Evolutionary conservation across 2,888 invertebrate species (phyloP).

Genomic region (Priocnemis perturbator): DNA sequence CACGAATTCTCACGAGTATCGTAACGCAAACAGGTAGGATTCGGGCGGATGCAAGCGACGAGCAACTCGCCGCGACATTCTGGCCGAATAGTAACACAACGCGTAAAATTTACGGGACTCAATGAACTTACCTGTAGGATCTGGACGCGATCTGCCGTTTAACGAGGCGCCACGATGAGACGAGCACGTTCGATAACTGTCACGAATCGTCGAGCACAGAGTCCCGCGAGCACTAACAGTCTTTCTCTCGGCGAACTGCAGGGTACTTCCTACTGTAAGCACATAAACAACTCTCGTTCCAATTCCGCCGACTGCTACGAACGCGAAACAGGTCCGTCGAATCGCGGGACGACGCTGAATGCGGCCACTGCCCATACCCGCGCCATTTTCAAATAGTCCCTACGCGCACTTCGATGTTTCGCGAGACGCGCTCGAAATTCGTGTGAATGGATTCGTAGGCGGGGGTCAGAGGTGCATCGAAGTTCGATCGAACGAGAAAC

Average conservation of each 20-base stretch:
- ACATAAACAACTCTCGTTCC: constrained; percentile 65
- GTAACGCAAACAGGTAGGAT: too few relatives aligned
- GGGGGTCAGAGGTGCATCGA: neutral
- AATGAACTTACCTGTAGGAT: constrained; percentile 42
- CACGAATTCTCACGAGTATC: too few relatives aligned
- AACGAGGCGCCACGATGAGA: constrained; percentile 31
- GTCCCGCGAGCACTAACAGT: constrained; percentile 7
- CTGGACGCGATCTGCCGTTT: constrained; percentile 28
- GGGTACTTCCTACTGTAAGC: constrained; percentile 41
- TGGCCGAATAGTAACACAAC: neutral
- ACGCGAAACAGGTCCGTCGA: constrained; percentile 63
- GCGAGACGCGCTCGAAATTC: neutral
- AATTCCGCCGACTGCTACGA: constrained; percentile 63
- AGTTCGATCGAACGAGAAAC: too few relatives aligned
- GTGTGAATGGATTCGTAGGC: constrained; percentile 3
- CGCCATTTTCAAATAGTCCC: constrained; percentile 66
- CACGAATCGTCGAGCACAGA: constrained; percentile 23
- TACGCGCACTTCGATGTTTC: constrained; percentile 27
- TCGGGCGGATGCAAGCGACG: too few relatives aligned
- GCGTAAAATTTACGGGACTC: constrained; percentile 28
- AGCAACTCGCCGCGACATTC: neutral
- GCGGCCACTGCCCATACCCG: constrained; percentile 56
- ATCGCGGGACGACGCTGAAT: constrained; percentile 63
- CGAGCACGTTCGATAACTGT: constrained; percentile 15
- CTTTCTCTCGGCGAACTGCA: constrained; percentile 23